Evolutionary conservation across 2,113 vertebrate genomes (phyloP).

Genomic region (Accipiter virgatus): DNA sequence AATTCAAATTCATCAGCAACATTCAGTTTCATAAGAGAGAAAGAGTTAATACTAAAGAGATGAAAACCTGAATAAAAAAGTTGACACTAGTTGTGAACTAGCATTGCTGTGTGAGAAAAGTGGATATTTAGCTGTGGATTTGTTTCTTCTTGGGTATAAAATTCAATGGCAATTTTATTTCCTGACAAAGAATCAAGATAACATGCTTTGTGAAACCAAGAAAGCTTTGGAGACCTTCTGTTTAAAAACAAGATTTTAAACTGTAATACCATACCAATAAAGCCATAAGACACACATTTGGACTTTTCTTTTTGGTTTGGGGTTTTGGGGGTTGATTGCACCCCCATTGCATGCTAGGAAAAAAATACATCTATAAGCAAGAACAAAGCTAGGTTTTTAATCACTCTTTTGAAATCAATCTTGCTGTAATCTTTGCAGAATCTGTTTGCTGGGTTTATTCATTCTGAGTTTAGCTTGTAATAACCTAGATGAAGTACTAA

Average conservation of each 20-base stretch:
- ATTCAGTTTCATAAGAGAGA: slow-evolving; percentile 6
- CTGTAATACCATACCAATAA: not conserved
- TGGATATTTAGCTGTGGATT: not conserved
- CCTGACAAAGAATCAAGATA: not conserved
- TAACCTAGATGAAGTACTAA: not conserved
- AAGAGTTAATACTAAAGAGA: not conserved
- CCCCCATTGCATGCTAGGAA: not conserved
- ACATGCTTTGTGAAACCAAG: not conserved
- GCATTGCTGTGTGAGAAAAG: not conserved
- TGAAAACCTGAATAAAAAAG: not conserved
- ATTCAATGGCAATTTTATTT: not conserved
- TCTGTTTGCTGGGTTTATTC: not conserved
- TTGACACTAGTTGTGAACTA: not conserved
- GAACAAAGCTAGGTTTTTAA: not conserved
- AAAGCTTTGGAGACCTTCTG: not conserved
- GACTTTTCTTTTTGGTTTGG: not conserved
- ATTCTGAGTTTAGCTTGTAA: not conserved
- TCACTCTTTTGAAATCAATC: not conserved
- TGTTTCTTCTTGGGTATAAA: not conserved
- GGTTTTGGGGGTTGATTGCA: not conserved
- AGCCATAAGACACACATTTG: not conserved
- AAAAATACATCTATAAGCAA: not conserved
- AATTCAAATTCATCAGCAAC: not conserved
- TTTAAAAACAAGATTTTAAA: not conserved
- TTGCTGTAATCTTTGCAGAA: not conserved